Conservation (phyloP, 2,797 vertebrate species). For the Distichodus sexfasciatus region DNA sequence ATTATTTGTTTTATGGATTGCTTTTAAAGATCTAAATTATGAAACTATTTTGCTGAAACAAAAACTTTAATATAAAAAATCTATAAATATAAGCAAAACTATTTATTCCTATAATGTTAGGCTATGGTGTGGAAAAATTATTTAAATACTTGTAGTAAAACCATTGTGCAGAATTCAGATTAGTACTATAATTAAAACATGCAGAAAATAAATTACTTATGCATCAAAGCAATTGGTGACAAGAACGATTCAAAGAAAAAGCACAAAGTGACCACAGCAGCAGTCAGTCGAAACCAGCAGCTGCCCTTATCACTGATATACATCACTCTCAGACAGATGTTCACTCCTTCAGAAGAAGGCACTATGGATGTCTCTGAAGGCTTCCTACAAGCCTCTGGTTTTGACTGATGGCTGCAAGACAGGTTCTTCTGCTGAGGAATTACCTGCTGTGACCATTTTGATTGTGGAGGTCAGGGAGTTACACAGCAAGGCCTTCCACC, state of each 20-base stretch:
- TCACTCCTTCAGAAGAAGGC: constrained; percentile 76
- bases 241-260: constrained; percentile 44
- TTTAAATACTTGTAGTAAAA: constrained; percentile 11
- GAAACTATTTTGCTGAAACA: constrained; percentile 14
- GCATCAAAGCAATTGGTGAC: constrained; percentile 35
- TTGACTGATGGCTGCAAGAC: constrained; percentile 69
- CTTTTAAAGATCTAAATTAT: constrained; percentile 22
- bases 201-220: constrained; percentile 37
- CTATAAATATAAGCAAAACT: constrained; percentile 45
- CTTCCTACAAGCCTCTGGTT: constrained; percentile 63
- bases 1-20: background rate
- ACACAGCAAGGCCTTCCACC: constrained; percentile 46
- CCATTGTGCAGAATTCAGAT: constrained; percentile 38
- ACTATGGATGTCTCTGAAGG: constrained; percentile 71
- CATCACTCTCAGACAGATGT: constrained; percentile 66
- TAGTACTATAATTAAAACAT: constrained; percentile 40
- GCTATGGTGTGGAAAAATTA: constrained; percentile 29
- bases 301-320: constrained; percentile 32
- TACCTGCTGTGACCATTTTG: constrained; percentile 47
- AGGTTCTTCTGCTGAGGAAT: constrained; percentile 37
- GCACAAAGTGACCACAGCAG: constrained; percentile 41
- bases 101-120: constrained; percentile 34
- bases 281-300: constrained; percentile 65
- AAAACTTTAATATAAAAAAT: constrained; percentile 35
- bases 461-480: constrained; percentile 49